Evolutionary conservation across 2,797 vertebrate species (phyloP).

Genomic region (Pyrrhura leucotis): DNA sequence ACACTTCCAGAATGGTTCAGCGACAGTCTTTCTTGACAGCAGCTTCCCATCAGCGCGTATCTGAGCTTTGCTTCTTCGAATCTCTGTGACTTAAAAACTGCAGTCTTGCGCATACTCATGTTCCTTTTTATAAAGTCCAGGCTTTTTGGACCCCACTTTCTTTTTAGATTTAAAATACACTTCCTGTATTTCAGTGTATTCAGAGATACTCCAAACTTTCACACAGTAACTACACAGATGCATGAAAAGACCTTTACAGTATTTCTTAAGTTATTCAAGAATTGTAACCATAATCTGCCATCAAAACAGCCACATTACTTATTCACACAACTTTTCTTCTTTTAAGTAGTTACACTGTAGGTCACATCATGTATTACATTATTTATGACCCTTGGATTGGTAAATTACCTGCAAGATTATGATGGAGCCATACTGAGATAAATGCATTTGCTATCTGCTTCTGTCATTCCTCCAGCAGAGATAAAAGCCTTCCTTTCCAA

Average conservation of each 20-base stretch:
- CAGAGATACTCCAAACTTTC: not conserved
- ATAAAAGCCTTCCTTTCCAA: not conserved
- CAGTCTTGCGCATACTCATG: not conserved
- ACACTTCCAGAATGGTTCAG: not conserved
- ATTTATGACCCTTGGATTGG: constrained; percentile 84
- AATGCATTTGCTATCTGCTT: not conserved
- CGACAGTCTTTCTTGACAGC: not conserved
- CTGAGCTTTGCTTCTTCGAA: not conserved
- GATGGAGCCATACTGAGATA: constrained; percentile 77
- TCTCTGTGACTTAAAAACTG: not conserved
- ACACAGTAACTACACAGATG: not conserved
- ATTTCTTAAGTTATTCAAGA: not conserved
- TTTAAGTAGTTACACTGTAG: constrained; percentile 71
- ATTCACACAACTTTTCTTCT: not conserved
- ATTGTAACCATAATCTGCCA: not conserved
- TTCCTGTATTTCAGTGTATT: not conserved
- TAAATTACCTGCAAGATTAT: constrained; percentile 84
- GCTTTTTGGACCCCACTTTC: not conserved
- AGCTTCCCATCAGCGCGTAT: not conserved
- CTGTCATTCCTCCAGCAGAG: not conserved
- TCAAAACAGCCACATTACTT: not conserved
- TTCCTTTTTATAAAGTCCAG: not conserved
- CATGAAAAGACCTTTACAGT: not conserved
- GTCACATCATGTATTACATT: constrained; percentile 84
- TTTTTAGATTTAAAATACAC: not conserved